These are phyloP conservation scores for Scaptomyza graminum DNA, from an alignment of 1,140 invertebrate species.

Conservation along the genomic window DNA sequence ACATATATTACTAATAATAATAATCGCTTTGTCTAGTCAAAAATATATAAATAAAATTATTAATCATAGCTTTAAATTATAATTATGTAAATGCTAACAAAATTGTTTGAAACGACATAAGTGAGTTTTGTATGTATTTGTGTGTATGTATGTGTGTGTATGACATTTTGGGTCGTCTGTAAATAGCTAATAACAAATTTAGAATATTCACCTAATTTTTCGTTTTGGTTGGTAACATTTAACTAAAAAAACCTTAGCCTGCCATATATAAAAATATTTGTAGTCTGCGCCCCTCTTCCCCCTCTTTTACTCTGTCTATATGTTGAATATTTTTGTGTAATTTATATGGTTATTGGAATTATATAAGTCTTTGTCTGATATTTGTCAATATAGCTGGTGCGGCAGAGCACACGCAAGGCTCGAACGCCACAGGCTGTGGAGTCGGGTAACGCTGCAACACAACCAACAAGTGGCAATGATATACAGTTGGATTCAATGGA, in stretches of 20 bases:
- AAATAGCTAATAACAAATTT: conserved; percentile 22
- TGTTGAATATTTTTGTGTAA: conserved; percentile 14
- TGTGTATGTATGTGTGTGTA: conserved; percentile 36
- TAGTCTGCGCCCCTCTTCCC: conserved; percentile 14
- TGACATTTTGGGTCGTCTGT: conserved; percentile 39
- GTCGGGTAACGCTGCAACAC: not conserved
- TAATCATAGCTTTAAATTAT: conserved; percentile 31
- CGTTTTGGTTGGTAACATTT: conserved; percentile 13
- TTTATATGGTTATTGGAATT: not conserved
- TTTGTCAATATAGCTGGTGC: conserved; percentile 56
- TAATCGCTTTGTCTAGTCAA: conserved; percentile 43
- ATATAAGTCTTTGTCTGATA: not conserved
- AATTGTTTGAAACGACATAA: conserved; percentile 18
- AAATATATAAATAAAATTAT: too few species aligned
- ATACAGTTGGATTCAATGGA: conserved; percentile 86
- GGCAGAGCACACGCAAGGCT: conserved; percentile 65
- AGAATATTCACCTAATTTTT: conserved; percentile 42
- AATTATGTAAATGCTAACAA: conserved; percentile 25
- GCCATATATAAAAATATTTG: conserved; percentile 27
- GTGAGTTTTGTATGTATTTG: conserved; percentile 38
- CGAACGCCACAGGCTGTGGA: conserved; percentile 47
- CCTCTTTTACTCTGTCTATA: conserved; percentile 27
- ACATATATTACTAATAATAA: conserved; percentile 50
- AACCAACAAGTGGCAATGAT: conserved; percentile 63
- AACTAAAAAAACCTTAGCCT: conserved; percentile 50